Base-by-base conservation (phyloP, 2,797 vertebrate species). In the Mus minutoides region DNA sequence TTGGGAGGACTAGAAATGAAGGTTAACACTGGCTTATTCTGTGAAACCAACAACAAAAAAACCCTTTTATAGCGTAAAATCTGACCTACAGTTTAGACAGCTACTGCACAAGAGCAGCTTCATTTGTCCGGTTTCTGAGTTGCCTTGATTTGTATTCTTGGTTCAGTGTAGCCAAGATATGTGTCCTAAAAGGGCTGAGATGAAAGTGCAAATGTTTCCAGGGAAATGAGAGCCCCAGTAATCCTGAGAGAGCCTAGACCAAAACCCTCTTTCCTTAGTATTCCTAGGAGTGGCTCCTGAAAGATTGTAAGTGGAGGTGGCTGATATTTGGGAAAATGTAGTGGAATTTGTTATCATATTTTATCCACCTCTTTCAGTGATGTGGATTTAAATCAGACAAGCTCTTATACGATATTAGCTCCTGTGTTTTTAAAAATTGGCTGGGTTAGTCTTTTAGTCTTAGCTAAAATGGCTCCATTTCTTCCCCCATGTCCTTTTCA, bases 141-240 rank as follows among this genome's bases (percentile, higher is more conserved):
- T 87, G 56, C 49, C 49, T 88, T 31, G 34, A 88, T 97, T 82
- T 90, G 77, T 95, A 17, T 87, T 93, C 73, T 79, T 93, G 92
- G 60, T 69, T 90, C 71, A 83, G 69, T 34, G 78, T 17, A 64
- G 16, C 22, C 49, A 79, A 13, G 80, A 60, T 54, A 16, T 16
- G 24, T 64, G 54, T 94, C 22, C 69, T 34, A 46, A 79, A 84
- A 88, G n/a, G 80, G 6, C 60, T 46, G 13, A 64, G 58, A 54
- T 29, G n/a, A n/a, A 43, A 52, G 29, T 3, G 2, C 43, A 62
- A 91, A 22, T 40, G 40, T 46, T 5, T 24, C 4, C 31, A 62
- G 49, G 37, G 80, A 88, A 67, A 56, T 3, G 14, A 52, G 76
- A 96, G 31, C 60, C 24, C 58, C 14, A 22, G 62, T 54, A 56